These are phyloP conservation scores for Columba janthina DNA, from an alignment of 2,113 vertebrate species.

Conservation along the genomic window DNA sequence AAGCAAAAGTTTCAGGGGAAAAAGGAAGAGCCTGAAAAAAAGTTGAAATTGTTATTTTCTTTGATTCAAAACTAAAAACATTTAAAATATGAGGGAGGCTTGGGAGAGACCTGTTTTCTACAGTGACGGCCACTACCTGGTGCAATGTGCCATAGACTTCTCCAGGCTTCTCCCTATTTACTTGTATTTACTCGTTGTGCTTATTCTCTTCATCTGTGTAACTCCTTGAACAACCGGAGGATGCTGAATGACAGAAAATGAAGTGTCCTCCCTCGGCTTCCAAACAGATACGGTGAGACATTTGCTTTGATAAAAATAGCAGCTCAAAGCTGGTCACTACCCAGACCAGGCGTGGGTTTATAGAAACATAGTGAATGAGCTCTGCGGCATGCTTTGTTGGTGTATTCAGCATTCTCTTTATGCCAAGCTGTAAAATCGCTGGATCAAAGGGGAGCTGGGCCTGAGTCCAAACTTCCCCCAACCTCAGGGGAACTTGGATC, in stretches of 20 bases:
- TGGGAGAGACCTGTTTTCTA: not conserved
- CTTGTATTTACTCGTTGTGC: accelerated
- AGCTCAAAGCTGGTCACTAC: not conserved
- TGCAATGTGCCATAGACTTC: not conserved
- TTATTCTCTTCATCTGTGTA: not conserved
- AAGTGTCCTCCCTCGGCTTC: not conserved
- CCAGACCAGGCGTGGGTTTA: not conserved
- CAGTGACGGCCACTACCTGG: not conserved
- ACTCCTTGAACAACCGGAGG: not conserved
- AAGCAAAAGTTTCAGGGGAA: not conserved
- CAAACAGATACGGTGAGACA: not conserved
- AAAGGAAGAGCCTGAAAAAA: not conserved
- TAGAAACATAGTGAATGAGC: not conserved
- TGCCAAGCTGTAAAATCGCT: not conserved
- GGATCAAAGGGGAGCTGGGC: not conserved
- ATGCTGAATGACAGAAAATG: not conserved
- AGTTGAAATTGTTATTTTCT: not conserved
- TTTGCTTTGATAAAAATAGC: not conserved
- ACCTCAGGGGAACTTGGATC: not conserved
- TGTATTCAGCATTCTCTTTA: not conserved
- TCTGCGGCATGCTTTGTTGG: not conserved
- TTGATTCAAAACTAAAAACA: not conserved
- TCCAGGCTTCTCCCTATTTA: not conserved
- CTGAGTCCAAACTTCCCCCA: not conserved
- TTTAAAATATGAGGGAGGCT: not conserved